These are phyloP conservation scores for Pectinophora gossypiella DNA, from an alignment of 1,140 invertebrate species.

Conservation along the genomic window DNA sequence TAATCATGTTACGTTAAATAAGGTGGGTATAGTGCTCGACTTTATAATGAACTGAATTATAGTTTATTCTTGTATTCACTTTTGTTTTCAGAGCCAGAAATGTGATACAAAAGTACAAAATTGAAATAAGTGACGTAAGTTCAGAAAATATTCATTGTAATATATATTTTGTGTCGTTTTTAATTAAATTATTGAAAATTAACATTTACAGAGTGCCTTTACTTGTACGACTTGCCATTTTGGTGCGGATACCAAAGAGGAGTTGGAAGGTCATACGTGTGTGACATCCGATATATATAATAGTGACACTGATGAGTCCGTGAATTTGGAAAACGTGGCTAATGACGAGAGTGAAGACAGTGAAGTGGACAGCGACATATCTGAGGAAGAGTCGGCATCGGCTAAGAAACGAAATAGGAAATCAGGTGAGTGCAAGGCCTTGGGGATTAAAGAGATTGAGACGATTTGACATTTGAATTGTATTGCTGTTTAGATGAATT, in stretches of 20 bases:
- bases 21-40: too few relatives aligned
- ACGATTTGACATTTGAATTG: too few relatives aligned
- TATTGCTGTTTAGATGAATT: too few relatives aligned
- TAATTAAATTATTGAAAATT: neutral
- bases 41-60: too few relatives aligned
- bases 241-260: constrained; percentile 24
- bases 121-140: too few relatives aligned
- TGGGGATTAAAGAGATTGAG: too few relatives aligned
- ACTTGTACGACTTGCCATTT: constrained; percentile 19
- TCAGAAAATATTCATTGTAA: too few relatives aligned
- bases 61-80: too few relatives aligned
- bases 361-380: neutral
- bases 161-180: neutral
- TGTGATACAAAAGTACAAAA: constrained; percentile 41
- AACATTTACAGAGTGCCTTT: neutral
- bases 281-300: constrained; percentile 4
- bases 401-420: too few relatives aligned
- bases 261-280: constrained; percentile 27
- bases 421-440: too few relatives aligned
- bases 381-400: constrained; percentile 19
- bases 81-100: constrained; percentile 42
- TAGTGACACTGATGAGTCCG: constrained; percentile 33
- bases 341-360: constrained; percentile 27
- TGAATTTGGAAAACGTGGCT: constrained; percentile 22
- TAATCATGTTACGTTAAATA: too few relatives aligned